Base-by-base conservation (phyloP, 1,140 invertebrate genomes). In the Leptinotarsa defecta region DNA sequence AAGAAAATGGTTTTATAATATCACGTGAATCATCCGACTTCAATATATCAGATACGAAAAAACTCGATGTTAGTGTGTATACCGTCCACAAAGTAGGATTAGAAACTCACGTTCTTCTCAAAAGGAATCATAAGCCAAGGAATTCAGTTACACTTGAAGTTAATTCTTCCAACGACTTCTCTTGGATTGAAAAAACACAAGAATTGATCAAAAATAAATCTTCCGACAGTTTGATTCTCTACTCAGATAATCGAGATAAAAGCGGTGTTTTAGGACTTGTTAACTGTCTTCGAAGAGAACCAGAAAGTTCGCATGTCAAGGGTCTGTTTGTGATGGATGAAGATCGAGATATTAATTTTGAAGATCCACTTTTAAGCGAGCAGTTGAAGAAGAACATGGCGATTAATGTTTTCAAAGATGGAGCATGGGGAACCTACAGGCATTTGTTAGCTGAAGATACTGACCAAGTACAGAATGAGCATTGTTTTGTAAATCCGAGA, bases 181-280 rank as follows among this genome's bases (percentile, higher is more conserved):
- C 83, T 1, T 91, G 90, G 90, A 69, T 91, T 3, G 49, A 80
- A 3, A 77, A 87, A 43, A 77, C 91, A 24, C 89, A 91, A 83
- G 86, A 88, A 65, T 85, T 87, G 13, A 78, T 90, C 1, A 88
- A 90, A 76, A 87, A 88, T 78, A 85, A 86, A 5, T 87, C 86
- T 2, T 85, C 87, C 65, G 78, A 86, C 3, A 85, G 87, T 67
- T 78, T 91, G n/a, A 82, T 93, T 5, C 78, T 92, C 0, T 89
- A 91, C 64, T 86, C 87, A 8, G 88, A 91, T 84, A 88, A 89
- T 78, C 90, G 91, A 75, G 84, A 85, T 22, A 84, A 90, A 4
- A 94, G 90, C 86, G 96, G 97, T 48, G 86, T 96, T 15, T 81
- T 97, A 27, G 75, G 97, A 17, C 85, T 98, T 19, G 88, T 92